A percentile compares a stretch with the other conserved stretches of the same genome.
Evolutionary conservation across 2,888 invertebrate genomes (phyloP).

Genomic region (Netelia fuscicornis): DNA sequence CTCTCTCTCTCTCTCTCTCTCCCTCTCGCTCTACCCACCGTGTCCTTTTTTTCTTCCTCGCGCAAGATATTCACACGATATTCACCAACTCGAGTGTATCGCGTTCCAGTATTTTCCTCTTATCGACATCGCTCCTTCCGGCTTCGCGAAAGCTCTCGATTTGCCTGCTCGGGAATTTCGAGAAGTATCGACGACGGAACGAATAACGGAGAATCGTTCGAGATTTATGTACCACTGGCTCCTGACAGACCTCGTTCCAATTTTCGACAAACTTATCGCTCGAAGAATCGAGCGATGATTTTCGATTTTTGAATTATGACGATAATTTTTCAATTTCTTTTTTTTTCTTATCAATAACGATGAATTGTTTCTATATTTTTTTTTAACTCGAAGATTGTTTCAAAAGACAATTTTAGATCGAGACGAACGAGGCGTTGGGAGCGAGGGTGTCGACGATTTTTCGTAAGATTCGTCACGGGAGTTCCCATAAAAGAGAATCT

Average conservation of each 20-base stretch:
- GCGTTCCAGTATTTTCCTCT: not conserved
- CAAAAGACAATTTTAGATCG: not conserved
- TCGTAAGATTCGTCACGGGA: slow-evolving; percentile 51
- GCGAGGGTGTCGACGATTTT: slow-evolving; percentile 41
- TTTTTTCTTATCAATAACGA: no score
- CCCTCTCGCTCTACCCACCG: not conserved
- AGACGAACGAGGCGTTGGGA: not conserved
- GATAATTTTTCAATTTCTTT: no score
- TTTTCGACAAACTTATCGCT: no score
- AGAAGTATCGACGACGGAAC: not conserved
- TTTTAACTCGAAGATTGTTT: not conserved
- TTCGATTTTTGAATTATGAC: no score
- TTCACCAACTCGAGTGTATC: not conserved
- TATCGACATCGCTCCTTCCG: slow-evolving; percentile 12
- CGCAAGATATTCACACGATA: not conserved
- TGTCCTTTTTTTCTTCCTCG: not conserved
- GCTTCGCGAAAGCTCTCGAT: not conserved
- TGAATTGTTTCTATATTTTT: not conserved
- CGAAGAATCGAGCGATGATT: no score
- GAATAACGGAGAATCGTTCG: not conserved
- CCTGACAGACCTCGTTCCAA: no score
- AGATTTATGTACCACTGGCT: no score
- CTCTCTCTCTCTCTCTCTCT: slow-evolving; percentile 15
- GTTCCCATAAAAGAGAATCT: slow-evolving; percentile 65
- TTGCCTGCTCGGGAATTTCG: not conserved